A percentile compares a stretch with the other conserved stretches of the same genome.
Evolutionary conservation across 1,140 invertebrate genomes (phyloP).

Genomic region (Megalopta genalis): DNA sequence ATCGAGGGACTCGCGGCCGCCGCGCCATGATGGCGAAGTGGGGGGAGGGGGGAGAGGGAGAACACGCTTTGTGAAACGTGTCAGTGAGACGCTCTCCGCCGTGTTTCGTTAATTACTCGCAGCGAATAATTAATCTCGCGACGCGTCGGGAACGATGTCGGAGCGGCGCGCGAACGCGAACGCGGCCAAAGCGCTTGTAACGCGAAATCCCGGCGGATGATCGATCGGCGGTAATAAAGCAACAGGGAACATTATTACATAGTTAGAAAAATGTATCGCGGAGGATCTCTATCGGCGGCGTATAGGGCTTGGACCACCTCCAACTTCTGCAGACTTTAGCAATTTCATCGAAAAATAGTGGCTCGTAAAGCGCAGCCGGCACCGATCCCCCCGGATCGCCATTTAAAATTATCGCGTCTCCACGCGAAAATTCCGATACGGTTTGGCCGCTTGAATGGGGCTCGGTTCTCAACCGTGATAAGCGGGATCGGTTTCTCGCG

Average conservation of each 20-base stretch:
- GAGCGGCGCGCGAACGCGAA: no score
- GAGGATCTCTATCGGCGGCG: slow-evolving; percentile 24
- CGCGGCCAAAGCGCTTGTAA: not conserved
- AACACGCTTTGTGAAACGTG: not conserved
- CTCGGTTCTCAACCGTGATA: not conserved
- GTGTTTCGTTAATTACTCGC: not conserved
- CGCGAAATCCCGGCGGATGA: not conserved
- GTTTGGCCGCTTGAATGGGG: not conserved
- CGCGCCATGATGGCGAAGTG: no score
- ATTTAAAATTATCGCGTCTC: slow-evolving; percentile 5
- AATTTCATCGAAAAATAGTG: slow-evolving; percentile 45
- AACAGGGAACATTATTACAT: slow-evolving; percentile 16
- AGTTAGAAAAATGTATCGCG: slow-evolving; percentile 35
- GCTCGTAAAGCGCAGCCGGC: not conserved
- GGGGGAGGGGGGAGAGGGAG: no score
- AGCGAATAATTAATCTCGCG: not conserved
- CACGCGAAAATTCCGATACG: not conserved
- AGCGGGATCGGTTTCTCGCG: not conserved
- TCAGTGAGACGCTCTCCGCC: not conserved
- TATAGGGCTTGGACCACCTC: slow-evolving; percentile 54
- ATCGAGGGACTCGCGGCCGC: not conserved
- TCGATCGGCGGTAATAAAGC: not conserved
- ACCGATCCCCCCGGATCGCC: not conserved
- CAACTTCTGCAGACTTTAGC: slow-evolving; percentile 47
- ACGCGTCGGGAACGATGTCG: no score